A percentile compares a stretch with the other conserved stretches of the same genome.
phyloP scores from a whole-genome alignment of 1,140 invertebrate genomes.

The Battus philenor region DNA sequence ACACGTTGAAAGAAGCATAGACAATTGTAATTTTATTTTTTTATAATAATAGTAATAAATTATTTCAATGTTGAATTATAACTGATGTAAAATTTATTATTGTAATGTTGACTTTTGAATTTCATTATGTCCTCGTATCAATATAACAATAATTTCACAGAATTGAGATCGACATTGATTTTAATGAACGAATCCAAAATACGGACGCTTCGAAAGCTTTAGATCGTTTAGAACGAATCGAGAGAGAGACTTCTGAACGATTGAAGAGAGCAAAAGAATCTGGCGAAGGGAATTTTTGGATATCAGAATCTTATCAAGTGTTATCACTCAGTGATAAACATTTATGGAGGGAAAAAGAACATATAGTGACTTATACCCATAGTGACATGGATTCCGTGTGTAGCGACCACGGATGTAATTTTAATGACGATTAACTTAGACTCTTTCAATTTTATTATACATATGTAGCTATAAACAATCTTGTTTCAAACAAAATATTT shows the following conservation, averaged over 20 bases:
- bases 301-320: not conserved
- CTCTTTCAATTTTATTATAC: no score
- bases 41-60: no score
- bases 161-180: constrained; percentile 59
- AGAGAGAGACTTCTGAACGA: constrained; percentile 52
- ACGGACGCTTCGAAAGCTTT: constrained; percentile 43
- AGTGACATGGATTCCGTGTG: constrained; percentile 4
- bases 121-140: no score
- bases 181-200: constrained; percentile 37
- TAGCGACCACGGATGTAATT: no score
- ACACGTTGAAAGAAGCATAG: no score
- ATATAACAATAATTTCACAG: constrained; percentile 30
- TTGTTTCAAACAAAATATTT: no score
- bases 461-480: no score
- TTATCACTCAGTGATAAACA: not conserved
- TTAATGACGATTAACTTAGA: no score
- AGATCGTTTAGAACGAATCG: constrained; percentile 56
- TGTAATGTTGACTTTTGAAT: no score
- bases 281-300: not conserved
- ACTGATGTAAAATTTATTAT: not conserved
- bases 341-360: constrained; percentile 3
- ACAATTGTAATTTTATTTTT: no score
- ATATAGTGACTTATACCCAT: not conserved
- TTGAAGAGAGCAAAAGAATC: constrained; percentile 27
- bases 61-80: no score